Percentiles rank a stretch among this genome's conserved stretches.
Conservation (phyloP, 2,797 vertebrate genomes). For the Gila robusta region DNA sequence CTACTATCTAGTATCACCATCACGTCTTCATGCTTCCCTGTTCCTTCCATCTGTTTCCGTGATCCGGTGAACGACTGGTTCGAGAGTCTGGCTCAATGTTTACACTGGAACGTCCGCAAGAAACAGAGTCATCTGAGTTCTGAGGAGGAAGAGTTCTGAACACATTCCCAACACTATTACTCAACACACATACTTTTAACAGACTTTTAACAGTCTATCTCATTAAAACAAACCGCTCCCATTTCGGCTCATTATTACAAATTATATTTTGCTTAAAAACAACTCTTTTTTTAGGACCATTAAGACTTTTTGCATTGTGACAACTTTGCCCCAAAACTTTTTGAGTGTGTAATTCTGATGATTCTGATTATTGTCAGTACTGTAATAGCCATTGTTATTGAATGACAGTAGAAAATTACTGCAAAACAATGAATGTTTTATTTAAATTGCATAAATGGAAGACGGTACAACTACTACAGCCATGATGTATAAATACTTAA, state of each 20-base stretch:
- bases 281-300: background rate
- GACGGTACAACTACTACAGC: background rate
- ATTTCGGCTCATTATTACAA: too few relatives aligned
- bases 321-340: background rate
- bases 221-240: background rate
- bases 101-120: conserved; percentile 87
- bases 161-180: background rate
- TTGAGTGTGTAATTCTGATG: background rate
- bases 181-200: background rate
- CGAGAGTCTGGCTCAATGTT: conserved; percentile 84
- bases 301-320: background rate
- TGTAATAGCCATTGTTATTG: background rate
- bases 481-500: background rate
- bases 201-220: background rate
- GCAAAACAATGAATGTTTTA: background rate
- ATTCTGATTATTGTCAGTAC: background rate
- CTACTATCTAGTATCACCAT: conserved; percentile 80
- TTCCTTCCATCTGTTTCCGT: conserved; percentile 85
- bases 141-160: conserved; percentile 59
- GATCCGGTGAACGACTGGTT: conserved; percentile 89
- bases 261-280: background rate
- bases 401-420: background rate
- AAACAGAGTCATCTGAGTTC: conserved; percentile 76
- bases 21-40: conserved; percentile 83
- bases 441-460: background rate